Evolutionary conservation across 2,888 invertebrate species (phyloP), one percentile per base, ranked within the genome.

Genomic region (Drosophila antonietae): DNA sequence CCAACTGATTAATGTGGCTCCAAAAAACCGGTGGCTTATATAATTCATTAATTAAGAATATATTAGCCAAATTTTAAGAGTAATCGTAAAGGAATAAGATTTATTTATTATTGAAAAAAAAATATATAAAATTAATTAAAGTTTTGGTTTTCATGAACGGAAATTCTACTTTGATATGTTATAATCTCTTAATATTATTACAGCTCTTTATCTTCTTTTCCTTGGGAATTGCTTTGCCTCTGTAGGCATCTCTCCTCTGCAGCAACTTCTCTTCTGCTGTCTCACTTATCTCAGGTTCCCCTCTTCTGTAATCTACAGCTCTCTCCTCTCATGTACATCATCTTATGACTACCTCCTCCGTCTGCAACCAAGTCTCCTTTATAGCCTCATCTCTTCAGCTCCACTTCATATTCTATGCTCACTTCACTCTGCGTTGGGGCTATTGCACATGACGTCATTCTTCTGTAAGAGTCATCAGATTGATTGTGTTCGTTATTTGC

Each of bases 1-100:
- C 15, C 9, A 31, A 31, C 68, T 81, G 81, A 79, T 79, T 81
- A 79, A 79, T 73, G 73, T 65, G 64, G 14, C 57, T 56, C 47
- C 61, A 31, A 59, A 56, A 57, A 61, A 39, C 47, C 41, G 2
- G 63, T 53, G 56, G 20, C 55, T 49, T 63, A 76, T 57, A 64
- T 60, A 68, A 65, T 65, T 43, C 55, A 33, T 73, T 65, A 65
- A 66, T 62, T 64, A 51, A 14, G 39, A 31, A 41, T 49, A 67
- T 56, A 52, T 66, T 43, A 33, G 33, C 31, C n/a, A 10, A 2
- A 31, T 7, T 33, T 33, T 12, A 18, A n/a, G 49, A 31, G n/a
- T 10, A 49, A 49, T n/a, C n/a, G 5, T 6, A 10, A 10, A 10
- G 9, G 9, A 28, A 49, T n/a, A n/a, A 10, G 6, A 51, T n/a